A percentile compares a stretch with the other conserved stretches of the same genome.
These are phyloP conservation scores for Sinella curviseta DNA, from an alignment of 1,140 invertebrate species.

Conservation along the genomic window DNA sequence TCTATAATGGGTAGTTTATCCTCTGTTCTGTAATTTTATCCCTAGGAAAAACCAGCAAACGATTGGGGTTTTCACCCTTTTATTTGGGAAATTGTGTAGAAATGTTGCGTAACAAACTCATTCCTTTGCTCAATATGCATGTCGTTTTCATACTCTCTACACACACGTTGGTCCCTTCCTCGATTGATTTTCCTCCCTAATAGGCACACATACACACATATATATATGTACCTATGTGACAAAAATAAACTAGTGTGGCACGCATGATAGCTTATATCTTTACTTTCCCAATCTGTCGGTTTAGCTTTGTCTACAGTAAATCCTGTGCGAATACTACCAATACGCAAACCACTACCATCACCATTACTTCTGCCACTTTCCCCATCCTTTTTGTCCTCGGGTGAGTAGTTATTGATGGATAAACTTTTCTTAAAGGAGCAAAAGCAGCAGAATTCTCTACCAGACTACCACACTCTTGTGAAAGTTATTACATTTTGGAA, in stretches of 20 bases:
- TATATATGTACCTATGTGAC: background rate
- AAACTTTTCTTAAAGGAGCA: background rate
- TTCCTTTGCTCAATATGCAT: slow-evolving; percentile 8
- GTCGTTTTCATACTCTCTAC: no score
- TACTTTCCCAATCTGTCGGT: background rate
- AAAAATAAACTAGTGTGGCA: background rate
- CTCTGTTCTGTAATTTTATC: no score
- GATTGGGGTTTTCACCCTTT: background rate
- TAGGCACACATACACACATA: no score
- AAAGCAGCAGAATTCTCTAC: no score
- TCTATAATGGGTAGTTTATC: no score
- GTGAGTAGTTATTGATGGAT: slow-evolving; percentile 21
- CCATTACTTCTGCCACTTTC: background rate
- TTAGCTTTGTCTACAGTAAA: background rate
- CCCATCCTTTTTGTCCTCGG: background rate
- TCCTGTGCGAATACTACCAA: no score
- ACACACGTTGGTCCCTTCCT: no score
- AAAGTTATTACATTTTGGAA: background rate
- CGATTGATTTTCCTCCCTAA: no score
- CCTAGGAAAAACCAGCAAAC: background rate
- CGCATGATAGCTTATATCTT: background rate
- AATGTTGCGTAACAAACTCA: background rate
- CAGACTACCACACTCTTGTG: no score
- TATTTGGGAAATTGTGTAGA: background rate
- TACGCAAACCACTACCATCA: background rate